Percentiles rank a stretch among this genome's conserved stretches.
These are phyloP conservation scores for Platyscapa corneri DNA, from an alignment of 1,140 invertebrate genomes.

Conservation along the genomic window DNA sequence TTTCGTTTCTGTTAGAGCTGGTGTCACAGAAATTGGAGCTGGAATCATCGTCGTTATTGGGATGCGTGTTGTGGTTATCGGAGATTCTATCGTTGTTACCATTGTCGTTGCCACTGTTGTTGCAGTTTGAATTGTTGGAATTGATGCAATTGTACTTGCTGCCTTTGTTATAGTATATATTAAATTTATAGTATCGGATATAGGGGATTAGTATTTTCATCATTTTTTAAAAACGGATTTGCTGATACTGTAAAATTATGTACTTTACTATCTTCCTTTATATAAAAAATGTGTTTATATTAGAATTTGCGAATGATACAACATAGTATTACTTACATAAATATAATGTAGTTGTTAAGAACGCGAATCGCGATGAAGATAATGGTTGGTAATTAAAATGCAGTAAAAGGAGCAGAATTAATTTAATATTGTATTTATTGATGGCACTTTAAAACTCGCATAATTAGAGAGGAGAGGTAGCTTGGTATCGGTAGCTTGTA, in stretches of 20 bases:
- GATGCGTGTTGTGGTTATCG: slow-evolving; percentile 42
- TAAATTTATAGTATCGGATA: slow-evolving; percentile 51
- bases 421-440: too few relatives aligned
- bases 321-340: too few relatives aligned
- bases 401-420: too few relatives aligned
- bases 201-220: slow-evolving; percentile 66
- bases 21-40: slow-evolving; percentile 8
- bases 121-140: slow-evolving; percentile 42
- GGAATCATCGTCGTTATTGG: slow-evolving; percentile 42
- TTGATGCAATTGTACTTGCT: slow-evolving; percentile 42
- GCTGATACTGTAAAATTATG: slow-evolving; percentile 54
- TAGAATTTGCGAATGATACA: too few relatives aligned
- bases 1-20: too few relatives aligned
- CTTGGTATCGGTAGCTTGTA: neutral
- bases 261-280: slow-evolving; percentile 64
- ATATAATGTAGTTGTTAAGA: too few relatives aligned
- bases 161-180: slow-evolving; percentile 51
- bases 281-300: slow-evolving; percentile 30
- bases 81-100: slow-evolving; percentile 47
- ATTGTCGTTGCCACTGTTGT: slow-evolving; percentile 52
- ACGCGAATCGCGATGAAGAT: too few relatives aligned
- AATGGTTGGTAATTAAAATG: too few relatives aligned
- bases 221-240: slow-evolving; percentile 61
- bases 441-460: too few relatives aligned
- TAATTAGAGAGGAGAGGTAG: too few relatives aligned